Evolutionary conservation across 2,888 invertebrate species (phyloP).

Genomic region (Pediacus dermestoides): DNA sequence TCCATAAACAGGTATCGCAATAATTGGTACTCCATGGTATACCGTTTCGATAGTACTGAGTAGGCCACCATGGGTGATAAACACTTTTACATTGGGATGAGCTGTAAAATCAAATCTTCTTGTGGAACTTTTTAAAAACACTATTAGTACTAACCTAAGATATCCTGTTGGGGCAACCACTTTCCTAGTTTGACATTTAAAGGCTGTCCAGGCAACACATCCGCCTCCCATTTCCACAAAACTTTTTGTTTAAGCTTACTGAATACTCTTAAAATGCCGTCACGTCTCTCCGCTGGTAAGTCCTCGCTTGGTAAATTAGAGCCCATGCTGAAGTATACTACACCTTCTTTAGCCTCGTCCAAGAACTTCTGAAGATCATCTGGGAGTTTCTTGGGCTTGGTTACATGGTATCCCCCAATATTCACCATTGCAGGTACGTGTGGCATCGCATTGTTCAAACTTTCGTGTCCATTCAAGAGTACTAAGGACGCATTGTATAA

Average conservation of each 20-base stretch:
- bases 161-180: slow-evolving; percentile 20
- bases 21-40: slow-evolving; percentile 25
- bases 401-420: slow-evolving; percentile 55
- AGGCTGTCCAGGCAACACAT: slow-evolving; percentile 40
- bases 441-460: slow-evolving; percentile 51
- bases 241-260: slow-evolving; percentile 55
- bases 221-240: slow-evolving; percentile 54
- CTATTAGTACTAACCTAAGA: no score
- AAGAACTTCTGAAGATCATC: slow-evolving; percentile 53
- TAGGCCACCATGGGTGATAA: slow-evolving; percentile 30
- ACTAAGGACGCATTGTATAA: slow-evolving; percentile 35
- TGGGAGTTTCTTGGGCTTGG: slow-evolving; percentile 32
- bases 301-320: slow-evolving; percentile 57
- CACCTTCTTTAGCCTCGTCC: slow-evolving; percentile 54
- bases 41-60: slow-evolving; percentile 28
- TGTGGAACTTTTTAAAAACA: no score
- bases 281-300: slow-evolving; percentile 52
- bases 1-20: slow-evolving; percentile 27
- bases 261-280: slow-evolving; percentile 57
- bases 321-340: slow-evolving; percentile 59
- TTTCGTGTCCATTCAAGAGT: slow-evolving; percentile 49
- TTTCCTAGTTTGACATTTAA: slow-evolving; percentile 19
- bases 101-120: no score
- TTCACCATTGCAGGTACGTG: slow-evolving; percentile 56
- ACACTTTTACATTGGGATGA: slow-evolving; percentile 27